phyloP scores from a whole-genome alignment of 1,140 invertebrate species.

The Mesaphorura yosii region DNA sequence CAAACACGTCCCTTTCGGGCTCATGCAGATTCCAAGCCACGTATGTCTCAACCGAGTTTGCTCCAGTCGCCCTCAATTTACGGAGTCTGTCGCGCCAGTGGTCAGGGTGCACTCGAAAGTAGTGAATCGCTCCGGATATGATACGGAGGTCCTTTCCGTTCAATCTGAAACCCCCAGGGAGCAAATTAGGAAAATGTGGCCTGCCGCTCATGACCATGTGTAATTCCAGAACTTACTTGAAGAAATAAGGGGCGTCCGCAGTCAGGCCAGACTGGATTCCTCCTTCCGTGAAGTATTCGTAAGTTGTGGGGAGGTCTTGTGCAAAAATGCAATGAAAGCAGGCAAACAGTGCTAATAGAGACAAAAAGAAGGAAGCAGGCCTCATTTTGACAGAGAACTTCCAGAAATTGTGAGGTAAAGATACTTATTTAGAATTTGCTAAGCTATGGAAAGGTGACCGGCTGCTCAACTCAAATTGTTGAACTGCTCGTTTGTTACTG shows the following conservation, averaged over 20 bases:
- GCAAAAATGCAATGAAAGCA: too few relatives aligned
- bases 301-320: too few relatives aligned
- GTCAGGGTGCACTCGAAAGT: conserved; percentile 42
- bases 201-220: not conserved
- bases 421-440: too few relatives aligned
- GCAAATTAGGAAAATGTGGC: not conserved
- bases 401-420: too few relatives aligned
- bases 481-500: too few relatives aligned
- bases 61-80: conserved; percentile 42
- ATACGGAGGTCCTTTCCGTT: conserved; percentile 36
- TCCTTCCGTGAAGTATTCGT: conserved; percentile 32
- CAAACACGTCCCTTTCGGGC: conserved; percentile 10
- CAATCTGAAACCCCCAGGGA: conserved; percentile 30
- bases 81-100: conserved; percentile 43
- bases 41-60: conserved; percentile 36
- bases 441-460: too few relatives aligned
- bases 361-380: too few relatives aligned
- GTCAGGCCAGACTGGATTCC: conserved; percentile 29
- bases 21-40: conserved; percentile 26
- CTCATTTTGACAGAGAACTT: too few relatives aligned
- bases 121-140: conserved; percentile 43
- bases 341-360: too few relatives aligned
- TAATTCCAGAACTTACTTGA: conserved; percentile 1
- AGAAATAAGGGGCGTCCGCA: conserved; percentile 13
- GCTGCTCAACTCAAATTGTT: too few relatives aligned